These are phyloP conservation scores for Lipophrys pholis DNA, from an alignment of 2,113 vertebrate genomes.

Conservation along the genomic window DNA sequence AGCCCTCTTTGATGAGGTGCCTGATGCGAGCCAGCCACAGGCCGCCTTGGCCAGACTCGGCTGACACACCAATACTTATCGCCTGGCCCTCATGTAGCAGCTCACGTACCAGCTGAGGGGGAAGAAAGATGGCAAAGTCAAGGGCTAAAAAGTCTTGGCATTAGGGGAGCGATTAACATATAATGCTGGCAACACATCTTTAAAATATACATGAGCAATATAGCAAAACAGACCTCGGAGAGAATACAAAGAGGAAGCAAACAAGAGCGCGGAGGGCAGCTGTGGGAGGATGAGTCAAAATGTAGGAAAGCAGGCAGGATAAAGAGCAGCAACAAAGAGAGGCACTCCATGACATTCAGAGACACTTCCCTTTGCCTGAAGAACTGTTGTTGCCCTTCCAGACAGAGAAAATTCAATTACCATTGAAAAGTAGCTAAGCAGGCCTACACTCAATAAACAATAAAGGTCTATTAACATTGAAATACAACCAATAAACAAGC, in stretches of 20 bases:
- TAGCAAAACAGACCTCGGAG: conserved; percentile 1
- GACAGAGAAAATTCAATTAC: conserved; percentile 68
- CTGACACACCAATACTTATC: conserved; percentile 85
- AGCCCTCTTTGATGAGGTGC: conserved; percentile 70
- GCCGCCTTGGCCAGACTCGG: conserved; percentile 68
- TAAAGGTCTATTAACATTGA: conserved; percentile 74
- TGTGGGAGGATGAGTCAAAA: conserved; percentile 39
- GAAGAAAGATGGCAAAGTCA: conserved; percentile 22
- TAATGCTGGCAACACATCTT: conserved; percentile 36
- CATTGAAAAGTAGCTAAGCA: conserved; percentile 65
- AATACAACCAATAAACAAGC: conserved; percentile 70
- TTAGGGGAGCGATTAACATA: conserved; percentile 40
- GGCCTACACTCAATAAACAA: conserved; percentile 75
- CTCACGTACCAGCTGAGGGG: conserved; percentile 84
- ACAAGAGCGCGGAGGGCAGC: conserved; percentile 14
- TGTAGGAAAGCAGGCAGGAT: conserved; percentile 28
- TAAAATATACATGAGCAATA: conserved; percentile 41
- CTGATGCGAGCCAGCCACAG: conserved; percentile 81
- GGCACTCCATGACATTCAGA: conserved; percentile 60
- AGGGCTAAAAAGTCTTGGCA: conserved; percentile 32
- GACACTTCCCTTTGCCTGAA: conserved; percentile 60
- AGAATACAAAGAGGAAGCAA: conserved; percentile 23
- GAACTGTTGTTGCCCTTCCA: conserved; percentile 51
- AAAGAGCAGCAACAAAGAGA: conserved; percentile 34
- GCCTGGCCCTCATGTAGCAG: conserved; percentile 86